Base-by-base conservation (phyloP, 2,888 invertebrate genomes). In the Volucella bombylans region DNA sequence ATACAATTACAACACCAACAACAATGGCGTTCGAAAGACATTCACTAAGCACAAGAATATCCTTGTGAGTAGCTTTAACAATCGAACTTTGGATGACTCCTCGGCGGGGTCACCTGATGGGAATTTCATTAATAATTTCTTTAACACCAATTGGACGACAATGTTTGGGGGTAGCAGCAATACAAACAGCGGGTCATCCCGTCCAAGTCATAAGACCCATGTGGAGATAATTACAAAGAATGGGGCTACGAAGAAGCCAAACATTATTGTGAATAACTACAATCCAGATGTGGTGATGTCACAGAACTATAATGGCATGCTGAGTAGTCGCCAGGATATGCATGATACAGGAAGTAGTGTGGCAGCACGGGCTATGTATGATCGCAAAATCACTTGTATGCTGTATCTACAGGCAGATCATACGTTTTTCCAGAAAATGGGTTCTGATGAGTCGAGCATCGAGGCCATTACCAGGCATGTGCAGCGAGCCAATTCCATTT, bases 341-440 rank as follows among this genome's bases (percentile, higher is more conserved):
- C 57, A 80, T 12, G 86, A 88, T 54, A 87, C 89, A 1, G 89
- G 89, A 52, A 87, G 87, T 39, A 89, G 88, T 73, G 89, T 87
- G 54, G 87, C 88, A 1, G 92, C 92, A 87, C 90, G 93, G 88
- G 88, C 91, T 54, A 80, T 90, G 62, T 91, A 92, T 91, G 96
- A 97, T 38, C 94, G 95, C 88, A 98, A 98, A 91, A 97, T 97
- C 49, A 98, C 98, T 0, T 99, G 99, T 90, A 96, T 98, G 94
- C 93, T 99, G 76, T 98, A 98, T 91, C 93, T 99, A 89, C 98
- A 99, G 92, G 98, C 99, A 4, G 97, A 97, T 92, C 98, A 99
- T 92, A 96, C 98, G 92, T 97, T 99, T 92, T 99, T 96, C 92
- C 96, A 97, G 90, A 95, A 97, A 92, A 97, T 98, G 92, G 97